These are phyloP conservation scores for Papilio helenus DNA, from an alignment of 1,140 invertebrate genomes.

Conservation along the genomic window DNA sequence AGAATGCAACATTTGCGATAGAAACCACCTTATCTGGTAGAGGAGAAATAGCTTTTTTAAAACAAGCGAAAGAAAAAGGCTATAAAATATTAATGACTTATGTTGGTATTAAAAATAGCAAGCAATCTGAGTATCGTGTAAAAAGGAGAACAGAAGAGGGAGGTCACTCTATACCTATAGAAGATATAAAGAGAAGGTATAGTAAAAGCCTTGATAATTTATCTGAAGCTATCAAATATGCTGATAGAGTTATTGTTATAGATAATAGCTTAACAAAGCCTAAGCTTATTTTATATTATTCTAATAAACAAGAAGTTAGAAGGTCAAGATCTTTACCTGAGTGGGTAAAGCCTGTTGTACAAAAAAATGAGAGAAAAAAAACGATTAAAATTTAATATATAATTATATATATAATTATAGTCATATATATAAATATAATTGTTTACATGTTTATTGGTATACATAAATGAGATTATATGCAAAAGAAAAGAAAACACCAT, in stretches of 20 bases:
- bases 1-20: conserved; percentile 11
- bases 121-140: conserved; percentile 11
- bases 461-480: conserved; percentile 6
- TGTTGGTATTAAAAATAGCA: conserved; percentile 12
- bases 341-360: conserved; percentile 10
- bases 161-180: conserved; percentile 11
- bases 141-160: conserved; percentile 10
- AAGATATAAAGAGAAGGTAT: conserved; percentile 12
- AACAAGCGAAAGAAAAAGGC: conserved; percentile 11
- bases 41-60: conserved; percentile 12
- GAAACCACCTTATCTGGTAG: conserved; percentile 10
- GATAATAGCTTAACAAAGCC: conserved; percentile 11
- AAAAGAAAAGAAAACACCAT: conserved; percentile 12
- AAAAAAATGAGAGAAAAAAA: conserved; percentile 12
- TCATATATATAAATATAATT: conserved; percentile 13
- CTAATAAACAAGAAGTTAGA: conserved; percentile 12
- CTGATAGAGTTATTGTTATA: conserved; percentile 12
- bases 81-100: conserved; percentile 13
- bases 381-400: conserved; percentile 13
- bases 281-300: conserved; percentile 13
- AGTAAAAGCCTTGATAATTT: conserved; percentile 12
- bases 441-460: conserved; percentile 12
- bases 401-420: conserved; percentile 13
- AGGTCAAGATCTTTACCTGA: conserved; percentile 11
- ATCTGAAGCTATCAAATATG: conserved; percentile 11